phyloP scores from a whole-genome alignment of 2,113 vertebrate species.

The Chloebia gouldiae region DNA sequence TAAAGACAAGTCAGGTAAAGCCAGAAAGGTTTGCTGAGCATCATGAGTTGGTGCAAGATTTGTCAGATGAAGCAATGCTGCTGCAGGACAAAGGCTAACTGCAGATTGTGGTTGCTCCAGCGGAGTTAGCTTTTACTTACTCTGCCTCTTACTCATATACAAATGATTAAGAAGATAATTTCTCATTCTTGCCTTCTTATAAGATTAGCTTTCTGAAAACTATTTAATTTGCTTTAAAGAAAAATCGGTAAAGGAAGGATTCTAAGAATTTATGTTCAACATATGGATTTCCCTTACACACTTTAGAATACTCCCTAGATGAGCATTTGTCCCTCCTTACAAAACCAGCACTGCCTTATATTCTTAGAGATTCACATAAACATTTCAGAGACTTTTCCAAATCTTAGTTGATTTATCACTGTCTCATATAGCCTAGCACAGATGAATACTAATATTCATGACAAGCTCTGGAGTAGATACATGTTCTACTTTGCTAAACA shows the following conservation, averaged over 20 bases:
- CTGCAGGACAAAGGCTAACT: neutral
- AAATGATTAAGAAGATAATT: neutral
- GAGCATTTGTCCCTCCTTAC: neutral
- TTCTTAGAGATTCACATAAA: neutral
- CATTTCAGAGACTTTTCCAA: constrained; percentile 33
- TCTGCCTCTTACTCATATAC: neutral
- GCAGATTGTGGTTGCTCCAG: neutral
- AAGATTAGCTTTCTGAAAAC: neutral
- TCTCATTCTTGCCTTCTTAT: neutral
- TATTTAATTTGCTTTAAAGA: neutral
- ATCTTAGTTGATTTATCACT: constrained; percentile 25
- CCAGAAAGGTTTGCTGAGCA: neutral
- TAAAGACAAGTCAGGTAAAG: neutral
- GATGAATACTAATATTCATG: constrained; percentile 3
- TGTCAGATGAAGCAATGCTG: neutral
- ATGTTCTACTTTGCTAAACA: constrained; percentile 1
- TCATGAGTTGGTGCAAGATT: neutral
- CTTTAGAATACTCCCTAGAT: neutral
- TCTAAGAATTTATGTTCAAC: neutral
- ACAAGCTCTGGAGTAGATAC: neutral
- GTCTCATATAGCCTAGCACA: neutral
- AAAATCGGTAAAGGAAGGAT: neutral
- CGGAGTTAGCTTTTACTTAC: neutral
- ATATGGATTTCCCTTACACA: neutral
- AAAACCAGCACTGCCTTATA: neutral